Conservation (phyloP, 2,888 invertebrate species). For the Ophion slaviceki region DNA sequence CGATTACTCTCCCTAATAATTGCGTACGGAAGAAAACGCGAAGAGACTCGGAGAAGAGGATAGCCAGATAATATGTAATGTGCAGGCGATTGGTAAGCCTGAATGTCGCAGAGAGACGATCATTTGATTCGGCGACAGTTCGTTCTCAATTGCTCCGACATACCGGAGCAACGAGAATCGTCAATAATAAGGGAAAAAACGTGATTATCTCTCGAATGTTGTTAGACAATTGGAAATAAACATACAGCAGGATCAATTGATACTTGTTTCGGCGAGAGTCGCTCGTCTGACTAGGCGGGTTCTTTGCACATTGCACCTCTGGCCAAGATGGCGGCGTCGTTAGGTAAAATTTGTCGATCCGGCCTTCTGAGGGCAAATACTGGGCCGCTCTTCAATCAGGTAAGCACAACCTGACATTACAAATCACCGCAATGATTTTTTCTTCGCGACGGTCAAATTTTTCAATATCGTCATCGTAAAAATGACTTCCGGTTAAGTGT, state of each 20-base stretch:
- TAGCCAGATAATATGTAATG: background rate
- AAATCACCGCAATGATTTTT: background rate
- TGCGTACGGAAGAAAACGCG: background rate
- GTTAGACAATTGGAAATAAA: background rate
- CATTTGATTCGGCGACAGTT: conserved; percentile 40
- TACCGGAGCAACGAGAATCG: background rate
- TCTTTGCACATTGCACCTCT: conserved; percentile 79
- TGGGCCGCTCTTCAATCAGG: conserved; percentile 89
- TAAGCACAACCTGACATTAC: conserved; percentile 82
- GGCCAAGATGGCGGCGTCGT: conserved; percentile 94
- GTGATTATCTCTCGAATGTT: background rate
- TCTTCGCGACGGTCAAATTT: conserved; percentile 4
- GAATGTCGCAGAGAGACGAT: conserved; percentile 32
- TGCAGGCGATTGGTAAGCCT: conserved; percentile 18
- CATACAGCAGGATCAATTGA: background rate
- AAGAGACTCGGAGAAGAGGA: background rate
- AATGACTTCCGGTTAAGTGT: background rate
- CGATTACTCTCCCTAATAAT: background rate
- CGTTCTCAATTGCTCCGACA: background rate
- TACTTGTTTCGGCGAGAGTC: conserved; percentile 21
- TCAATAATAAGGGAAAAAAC: conserved; percentile 15
- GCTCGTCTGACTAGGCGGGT: conserved; percentile 70
- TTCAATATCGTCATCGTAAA: background rate
- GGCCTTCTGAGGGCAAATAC: conserved; percentile 91
- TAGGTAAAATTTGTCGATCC: conserved; percentile 92